Base-by-base conservation (phyloP, 2,797 vertebrate species). In the Octomys mimax region DNA sequence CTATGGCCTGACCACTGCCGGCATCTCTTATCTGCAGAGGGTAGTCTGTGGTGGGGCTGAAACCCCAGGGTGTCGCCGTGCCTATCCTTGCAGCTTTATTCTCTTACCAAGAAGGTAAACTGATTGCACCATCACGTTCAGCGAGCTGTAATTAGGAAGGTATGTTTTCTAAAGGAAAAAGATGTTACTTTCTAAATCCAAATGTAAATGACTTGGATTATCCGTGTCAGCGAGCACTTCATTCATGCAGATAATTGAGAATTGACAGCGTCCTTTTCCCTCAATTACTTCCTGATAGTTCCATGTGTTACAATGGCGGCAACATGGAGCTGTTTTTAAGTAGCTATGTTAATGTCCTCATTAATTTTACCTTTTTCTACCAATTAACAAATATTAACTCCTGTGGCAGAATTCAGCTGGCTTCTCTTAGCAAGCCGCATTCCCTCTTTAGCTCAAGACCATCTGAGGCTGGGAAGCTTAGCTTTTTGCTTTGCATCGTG, bases 201-300 rank as follows among this genome's bases (percentile, higher is more conserved):
- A 94, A 98, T 98, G 96, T 97, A 97, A 98, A 97, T 98, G 97
- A 97, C 97, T 97, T 96, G 97, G 97, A 97, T 98, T 98, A 98
- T 97, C 97, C 95, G 96, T 98, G 97, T 97, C 97, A 98, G 94
- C 97, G 97, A 98, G 97, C 96, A 0, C 97, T 94, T 97, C 97
- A 97, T 97, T 98, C 97, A 98, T 96, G 97, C 97, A 96, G 97
- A 97, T 98, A 98, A 98, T 98, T 98, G 97, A 97, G 97, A 98
- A 97, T 96, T 97, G 97, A 98, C 97, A 97, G 97, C 95, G 97
- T 96, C 97, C 96, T 98, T 97, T 97, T 97, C 96, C 97, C 96
- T 96, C 97, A 97, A 97, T 98, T 98, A 97, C 97, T 94, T 97
- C 96, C 95, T 96, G 97, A 98, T 97, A 79, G 95, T 95, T 95